Percentiles rank a stretch among this genome's conserved stretches.
Conservation (phyloP, 2,113 vertebrate species). For the Apus apus region DNA sequence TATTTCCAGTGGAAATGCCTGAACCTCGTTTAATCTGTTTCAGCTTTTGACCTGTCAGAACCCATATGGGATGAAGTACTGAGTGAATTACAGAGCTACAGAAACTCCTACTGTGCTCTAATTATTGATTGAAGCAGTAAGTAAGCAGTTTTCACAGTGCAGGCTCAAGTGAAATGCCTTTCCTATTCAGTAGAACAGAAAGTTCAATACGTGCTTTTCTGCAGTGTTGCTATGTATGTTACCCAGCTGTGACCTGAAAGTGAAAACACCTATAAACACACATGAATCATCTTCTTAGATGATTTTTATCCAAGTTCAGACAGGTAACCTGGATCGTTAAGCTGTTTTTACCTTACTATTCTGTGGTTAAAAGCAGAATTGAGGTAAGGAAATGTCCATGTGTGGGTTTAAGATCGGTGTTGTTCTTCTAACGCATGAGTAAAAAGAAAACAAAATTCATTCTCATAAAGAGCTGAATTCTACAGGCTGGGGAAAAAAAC, state of each 20-base stretch:
- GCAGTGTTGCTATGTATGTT: background rate
- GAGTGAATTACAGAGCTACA: background rate
- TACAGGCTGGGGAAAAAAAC: background rate
- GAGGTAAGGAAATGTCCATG: background rate
- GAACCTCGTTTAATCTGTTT: slow-evolving; percentile 41
- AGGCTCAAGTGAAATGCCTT: background rate
- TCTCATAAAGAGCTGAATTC: background rate
- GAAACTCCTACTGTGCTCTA: background rate
- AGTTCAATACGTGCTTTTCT: background rate
- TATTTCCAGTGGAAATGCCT: slow-evolving; percentile 28
- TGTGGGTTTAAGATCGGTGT: background rate
- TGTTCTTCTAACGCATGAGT: background rate
- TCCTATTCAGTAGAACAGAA: background rate
- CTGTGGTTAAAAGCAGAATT: background rate
- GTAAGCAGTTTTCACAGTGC: background rate
- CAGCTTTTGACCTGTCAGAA: slow-evolving; percentile 51
- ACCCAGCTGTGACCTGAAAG: slow-evolving; percentile 42
- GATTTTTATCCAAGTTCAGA: slow-evolving; percentile 46
- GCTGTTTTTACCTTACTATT: slow-evolving; percentile 3
- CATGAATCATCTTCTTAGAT: slow-evolving; percentile 10
- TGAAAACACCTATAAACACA: slow-evolving; percentile 32
- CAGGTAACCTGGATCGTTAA: slow-evolving; percentile 34
- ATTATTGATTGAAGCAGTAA: slow-evolving; percentile 30
- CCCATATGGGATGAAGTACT: background rate
- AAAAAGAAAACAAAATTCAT: background rate